These are phyloP conservation scores for Athalia rosae DNA, from an alignment of 2,888 invertebrate genomes.

Conservation along the genomic window DNA sequence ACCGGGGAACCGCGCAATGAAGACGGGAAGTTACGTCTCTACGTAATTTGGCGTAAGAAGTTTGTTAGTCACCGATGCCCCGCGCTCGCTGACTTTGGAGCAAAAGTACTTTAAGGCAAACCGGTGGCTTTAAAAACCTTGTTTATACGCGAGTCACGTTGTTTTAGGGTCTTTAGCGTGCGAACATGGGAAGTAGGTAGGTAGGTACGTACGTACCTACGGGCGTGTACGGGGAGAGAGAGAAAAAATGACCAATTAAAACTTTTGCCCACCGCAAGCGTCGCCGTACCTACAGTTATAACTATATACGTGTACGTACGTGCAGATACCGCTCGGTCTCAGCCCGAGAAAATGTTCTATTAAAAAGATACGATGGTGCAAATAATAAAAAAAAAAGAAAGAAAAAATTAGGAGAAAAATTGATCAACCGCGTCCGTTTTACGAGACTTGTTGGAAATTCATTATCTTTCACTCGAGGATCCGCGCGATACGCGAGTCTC, in stretches of 20 bases:
- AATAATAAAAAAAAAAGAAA: no score
- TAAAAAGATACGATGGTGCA: slow-evolving; percentile 30
- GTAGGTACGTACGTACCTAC: background rate
- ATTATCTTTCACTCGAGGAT: no score
- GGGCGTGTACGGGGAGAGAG: no score
- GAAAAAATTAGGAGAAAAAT: no score
- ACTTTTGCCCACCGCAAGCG: slow-evolving; percentile 36
- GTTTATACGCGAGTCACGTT: slow-evolving; percentile 46
- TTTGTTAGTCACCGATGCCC: slow-evolving; percentile 40
- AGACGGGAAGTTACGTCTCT: background rate
- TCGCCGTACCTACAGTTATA: background rate
- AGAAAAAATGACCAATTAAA: slow-evolving; percentile 47
- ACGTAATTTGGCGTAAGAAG: slow-evolving; percentile 39
- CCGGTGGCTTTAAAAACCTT: slow-evolving; percentile 43
- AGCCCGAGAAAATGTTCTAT: background rate
- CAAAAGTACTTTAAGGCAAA: slow-evolving; percentile 33
- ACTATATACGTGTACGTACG: background rate
- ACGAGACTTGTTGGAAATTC: no score
- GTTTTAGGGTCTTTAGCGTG: slow-evolving; percentile 45
- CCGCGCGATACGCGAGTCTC: no score
- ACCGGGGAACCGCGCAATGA: background rate
- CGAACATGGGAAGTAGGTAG: slow-evolving; percentile 30
- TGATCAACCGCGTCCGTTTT: no score
- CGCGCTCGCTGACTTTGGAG: slow-evolving; percentile 9
- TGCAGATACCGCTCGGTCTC: no score